These are phyloP conservation scores for Idaea aversata DNA, from an alignment of 2,888 invertebrate species.

Conservation along the genomic window DNA sequence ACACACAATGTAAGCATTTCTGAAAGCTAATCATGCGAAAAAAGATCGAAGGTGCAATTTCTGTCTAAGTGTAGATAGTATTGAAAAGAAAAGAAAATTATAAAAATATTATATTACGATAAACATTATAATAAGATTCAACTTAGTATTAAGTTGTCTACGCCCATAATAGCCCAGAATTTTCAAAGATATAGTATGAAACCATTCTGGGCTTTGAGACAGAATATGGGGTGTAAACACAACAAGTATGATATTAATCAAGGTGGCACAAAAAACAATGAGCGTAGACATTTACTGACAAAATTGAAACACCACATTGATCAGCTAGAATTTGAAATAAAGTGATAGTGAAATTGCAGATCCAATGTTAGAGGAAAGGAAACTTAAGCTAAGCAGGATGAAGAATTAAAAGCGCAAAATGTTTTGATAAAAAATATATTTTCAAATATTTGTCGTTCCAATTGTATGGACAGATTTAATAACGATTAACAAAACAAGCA, in stretches of 20 bases:
- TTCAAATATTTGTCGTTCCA: conserved; percentile 65
- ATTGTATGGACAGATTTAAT: conserved; percentile 70
- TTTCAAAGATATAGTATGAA: background rate
- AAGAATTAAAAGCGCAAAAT: conserved; percentile 74
- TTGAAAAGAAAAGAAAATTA: too few species aligned
- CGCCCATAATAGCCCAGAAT: background rate
- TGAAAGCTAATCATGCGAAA: background rate
- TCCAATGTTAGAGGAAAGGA: conserved; percentile 36
- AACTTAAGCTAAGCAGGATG: conserved; percentile 60
- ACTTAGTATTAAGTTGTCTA: background rate
- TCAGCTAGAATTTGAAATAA: conserved; percentile 16
- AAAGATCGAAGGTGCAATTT: background rate
- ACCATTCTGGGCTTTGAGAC: too few species aligned
- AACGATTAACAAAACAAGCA: conserved; percentile 57
- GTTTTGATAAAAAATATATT: conserved; percentile 74
- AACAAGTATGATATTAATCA: background rate
- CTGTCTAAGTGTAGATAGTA: background rate
- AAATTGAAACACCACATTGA: conserved; percentile 18
- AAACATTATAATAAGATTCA: background rate
- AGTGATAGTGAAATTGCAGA: conserved; percentile 19
- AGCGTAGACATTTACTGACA: background rate
- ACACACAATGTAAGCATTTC: background rate
- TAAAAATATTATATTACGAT: background rate
- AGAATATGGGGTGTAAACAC: background rate
- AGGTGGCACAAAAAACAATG: background rate